Evolutionary conservation across 2,797 vertebrate species (phyloP).

Genomic region (Ibycter americanus): DNA sequence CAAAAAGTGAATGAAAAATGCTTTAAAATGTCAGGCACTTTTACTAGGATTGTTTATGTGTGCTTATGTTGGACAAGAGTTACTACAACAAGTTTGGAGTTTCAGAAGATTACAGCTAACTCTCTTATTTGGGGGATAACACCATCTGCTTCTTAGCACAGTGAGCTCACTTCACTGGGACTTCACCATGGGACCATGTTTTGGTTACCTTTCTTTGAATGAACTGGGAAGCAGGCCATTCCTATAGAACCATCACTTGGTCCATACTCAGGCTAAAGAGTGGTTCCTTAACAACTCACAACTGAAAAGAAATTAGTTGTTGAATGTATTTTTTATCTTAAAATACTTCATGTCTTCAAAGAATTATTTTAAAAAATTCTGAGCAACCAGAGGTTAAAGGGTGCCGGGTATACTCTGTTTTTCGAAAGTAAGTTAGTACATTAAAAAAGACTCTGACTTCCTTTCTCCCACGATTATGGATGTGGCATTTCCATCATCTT

Average conservation of each 20-base stretch:
- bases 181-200: background rate
- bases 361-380: background rate
- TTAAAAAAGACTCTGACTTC: background rate
- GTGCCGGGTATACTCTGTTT: background rate
- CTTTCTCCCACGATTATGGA: background rate
- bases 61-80: background rate
- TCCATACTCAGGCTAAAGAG: background rate
- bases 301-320: background rate
- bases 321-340: background rate
- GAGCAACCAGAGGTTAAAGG: background rate
- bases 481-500: background rate
- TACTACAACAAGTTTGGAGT: background rate
- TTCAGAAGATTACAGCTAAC: background rate
- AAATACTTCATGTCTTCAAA: background rate
- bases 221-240: background rate
- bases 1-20: background rate
- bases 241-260: rapidly evolving
- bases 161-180: background rate
- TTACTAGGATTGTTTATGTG: background rate
- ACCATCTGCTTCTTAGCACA: background rate
- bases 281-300: background rate
- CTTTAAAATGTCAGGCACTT: background rate
- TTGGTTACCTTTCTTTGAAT: background rate
- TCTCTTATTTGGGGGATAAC: background rate
- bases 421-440: background rate